Percentiles rank a stretch among this genome's conserved stretches.
Evolutionary conservation across 1,140 invertebrate genomes (phyloP).

Genomic region (Tetramorium alpestre): DNA sequence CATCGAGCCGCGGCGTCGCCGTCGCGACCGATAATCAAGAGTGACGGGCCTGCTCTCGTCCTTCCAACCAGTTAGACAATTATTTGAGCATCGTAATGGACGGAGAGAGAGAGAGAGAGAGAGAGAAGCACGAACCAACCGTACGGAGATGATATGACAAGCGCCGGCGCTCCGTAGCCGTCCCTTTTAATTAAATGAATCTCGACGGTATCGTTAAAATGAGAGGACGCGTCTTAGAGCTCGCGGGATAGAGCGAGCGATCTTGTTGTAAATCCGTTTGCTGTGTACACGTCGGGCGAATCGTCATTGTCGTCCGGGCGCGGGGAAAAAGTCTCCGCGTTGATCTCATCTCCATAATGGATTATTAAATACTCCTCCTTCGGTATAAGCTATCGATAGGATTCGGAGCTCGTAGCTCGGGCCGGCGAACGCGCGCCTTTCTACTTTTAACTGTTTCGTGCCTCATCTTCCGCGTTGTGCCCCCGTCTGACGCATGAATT

Average conservation of each 20-base stretch:
- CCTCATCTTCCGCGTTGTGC: slow-evolving; percentile 14
- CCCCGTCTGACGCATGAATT: slow-evolving; percentile 57
- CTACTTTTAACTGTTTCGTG: slow-evolving; percentile 48
- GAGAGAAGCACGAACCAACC: not conserved
- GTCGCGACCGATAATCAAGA: slow-evolving; percentile 66
- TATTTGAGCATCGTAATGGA: slow-evolving; percentile 56
- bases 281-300: slow-evolving; percentile 24
- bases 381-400: not conserved
- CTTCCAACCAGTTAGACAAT: slow-evolving; percentile 49
- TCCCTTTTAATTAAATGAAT: slow-evolving; percentile 58
- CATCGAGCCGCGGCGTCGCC: slow-evolving; percentile 36
- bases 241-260: not conserved
- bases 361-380: slow-evolving; percentile 45
- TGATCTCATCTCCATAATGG: slow-evolving; percentile 47
- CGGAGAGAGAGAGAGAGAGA: not conserved
- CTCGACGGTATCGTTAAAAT: slow-evolving; percentile 57
- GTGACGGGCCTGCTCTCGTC: slow-evolving; percentile 42
- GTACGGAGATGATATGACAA: slow-evolving; percentile 42
- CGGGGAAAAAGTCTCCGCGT: no score
- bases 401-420: not conserved
- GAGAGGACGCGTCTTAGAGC: slow-evolving; percentile 15
- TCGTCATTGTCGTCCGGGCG: slow-evolving; percentile 45
- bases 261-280: slow-evolving; percentile 5
- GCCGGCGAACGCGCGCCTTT: slow-evolving; percentile 6
- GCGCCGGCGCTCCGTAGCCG: slow-evolving; percentile 36